Evolutionary conservation across 2,888 invertebrate genomes (phyloP).

Genomic region (Trachelus iudaicus): DNA sequence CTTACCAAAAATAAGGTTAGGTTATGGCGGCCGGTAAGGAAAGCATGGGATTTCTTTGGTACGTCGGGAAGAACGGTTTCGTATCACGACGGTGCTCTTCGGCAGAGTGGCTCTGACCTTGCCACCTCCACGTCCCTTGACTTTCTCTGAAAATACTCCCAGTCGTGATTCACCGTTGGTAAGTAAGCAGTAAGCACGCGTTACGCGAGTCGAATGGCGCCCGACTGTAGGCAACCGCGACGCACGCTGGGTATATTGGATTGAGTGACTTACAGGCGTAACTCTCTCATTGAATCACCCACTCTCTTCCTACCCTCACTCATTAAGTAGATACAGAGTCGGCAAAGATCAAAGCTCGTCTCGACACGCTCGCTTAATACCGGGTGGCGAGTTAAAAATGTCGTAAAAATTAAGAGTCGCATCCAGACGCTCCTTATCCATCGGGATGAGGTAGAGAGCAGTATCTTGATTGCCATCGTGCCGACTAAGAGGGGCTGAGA

Average conservation of each 20-base stretch:
- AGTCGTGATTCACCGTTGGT: slow-evolving; percentile 3
- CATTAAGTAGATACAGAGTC: slow-evolving; percentile 57
- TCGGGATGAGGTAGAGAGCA: not conserved
- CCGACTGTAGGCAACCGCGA: not conserved
- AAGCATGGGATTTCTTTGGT: not conserved
- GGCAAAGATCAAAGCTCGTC: slow-evolving; percentile 59
- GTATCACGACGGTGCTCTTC: not conserved
- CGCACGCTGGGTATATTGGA: not conserved
- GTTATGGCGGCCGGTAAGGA: not conserved
- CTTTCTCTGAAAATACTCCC: slow-evolving; percentile 3
- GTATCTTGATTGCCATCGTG: not conserved
- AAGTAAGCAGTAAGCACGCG: not conserved
- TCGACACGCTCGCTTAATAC: slow-evolving; percentile 59
- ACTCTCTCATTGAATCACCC: not conserved
- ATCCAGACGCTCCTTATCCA: not conserved
- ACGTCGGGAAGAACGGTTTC: not conserved
- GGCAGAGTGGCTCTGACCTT: not conserved
- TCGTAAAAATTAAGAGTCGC: slow-evolving; percentile 47
- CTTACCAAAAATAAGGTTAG: not conserved
- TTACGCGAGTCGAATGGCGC: not conserved
- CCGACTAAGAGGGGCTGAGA: not conserved
- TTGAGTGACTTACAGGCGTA: not conserved
- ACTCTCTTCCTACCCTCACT: slow-evolving; percentile 36
- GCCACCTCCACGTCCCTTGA: not conserved
- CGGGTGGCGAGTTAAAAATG: slow-evolving; percentile 62